Conservation (phyloP, 2,113 vertebrate genomes). For the Lipotes vexillifer region DNA sequence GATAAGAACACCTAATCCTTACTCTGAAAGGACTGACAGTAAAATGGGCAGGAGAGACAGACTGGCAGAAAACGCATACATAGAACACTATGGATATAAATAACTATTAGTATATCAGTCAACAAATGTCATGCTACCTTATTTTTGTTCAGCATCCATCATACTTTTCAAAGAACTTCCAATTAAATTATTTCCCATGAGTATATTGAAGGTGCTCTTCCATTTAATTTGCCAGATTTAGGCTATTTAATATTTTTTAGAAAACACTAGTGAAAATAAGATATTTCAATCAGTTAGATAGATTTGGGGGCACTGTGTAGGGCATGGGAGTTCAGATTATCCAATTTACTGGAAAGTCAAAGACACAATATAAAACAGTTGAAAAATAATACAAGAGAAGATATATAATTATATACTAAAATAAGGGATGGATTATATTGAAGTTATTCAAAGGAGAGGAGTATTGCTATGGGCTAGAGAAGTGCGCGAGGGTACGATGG, state of each 20-base stretch:
- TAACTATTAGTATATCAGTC: not conserved
- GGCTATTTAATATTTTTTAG: conserved; percentile 12
- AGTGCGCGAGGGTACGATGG: not conserved
- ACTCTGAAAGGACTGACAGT: not conserved
- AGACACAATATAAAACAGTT: not conserved
- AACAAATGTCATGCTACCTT: not conserved
- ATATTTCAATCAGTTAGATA: not conserved
- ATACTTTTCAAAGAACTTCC: not conserved
- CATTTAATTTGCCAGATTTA: conserved; percentile 18
- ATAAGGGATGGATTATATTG: not conserved
- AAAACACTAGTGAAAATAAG: not conserved
- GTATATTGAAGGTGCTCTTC: not conserved
- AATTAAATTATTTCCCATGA: not conserved
- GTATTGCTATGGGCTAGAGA: not conserved
- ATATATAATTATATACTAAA: not conserved
- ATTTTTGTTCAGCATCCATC: not conserved
- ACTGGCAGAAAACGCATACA: not conserved
- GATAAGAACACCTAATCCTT: not conserved
- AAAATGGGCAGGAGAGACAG: not conserved
- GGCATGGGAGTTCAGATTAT: not conserved
- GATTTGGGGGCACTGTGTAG: not conserved
- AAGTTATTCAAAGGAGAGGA: not conserved
- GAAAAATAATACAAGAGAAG: not conserved
- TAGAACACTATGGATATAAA: not conserved
- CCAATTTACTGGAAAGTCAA: not conserved